These are phyloP conservation scores for Disparrhopalites patrizii DNA, from an alignment of 2,888 invertebrate species.

Conservation along the genomic window DNA sequence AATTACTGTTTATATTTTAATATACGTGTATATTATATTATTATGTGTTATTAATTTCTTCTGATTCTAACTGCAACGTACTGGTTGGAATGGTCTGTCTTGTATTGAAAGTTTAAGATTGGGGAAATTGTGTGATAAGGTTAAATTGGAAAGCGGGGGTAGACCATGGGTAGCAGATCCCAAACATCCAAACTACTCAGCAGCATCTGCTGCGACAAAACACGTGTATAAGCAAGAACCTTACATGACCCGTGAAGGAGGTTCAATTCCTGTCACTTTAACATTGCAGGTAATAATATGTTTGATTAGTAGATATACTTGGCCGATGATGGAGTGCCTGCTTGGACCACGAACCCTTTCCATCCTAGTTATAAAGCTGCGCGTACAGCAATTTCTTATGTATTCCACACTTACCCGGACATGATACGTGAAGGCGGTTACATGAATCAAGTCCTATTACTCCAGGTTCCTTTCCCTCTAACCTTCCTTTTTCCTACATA, in stretches of 20 bases:
- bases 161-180: conserved; percentile 92
- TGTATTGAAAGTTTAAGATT: too few species aligned
- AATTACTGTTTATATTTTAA: too few species aligned
- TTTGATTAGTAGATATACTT: conserved; percentile 30
- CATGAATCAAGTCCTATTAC: conserved; percentile 90
- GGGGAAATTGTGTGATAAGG: conserved; percentile 45
- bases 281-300: conserved; percentile 60
- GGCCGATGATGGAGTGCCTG: conserved; percentile 52
- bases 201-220: conserved; percentile 75
- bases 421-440: conserved; percentile 90
- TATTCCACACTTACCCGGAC: conserved; percentile 87
- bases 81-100: too few species aligned
- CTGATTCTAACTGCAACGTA: too few species aligned
- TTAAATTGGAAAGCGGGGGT: conserved; percentile 66
- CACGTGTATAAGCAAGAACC: conserved; percentile 86
- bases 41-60: too few species aligned
- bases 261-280: conserved; percentile 94
- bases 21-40: too few species aligned
- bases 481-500: conserved; percentile 1
- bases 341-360: conserved; percentile 90
- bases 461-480: conserved; percentile 54
- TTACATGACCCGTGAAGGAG: conserved; percentile 94
- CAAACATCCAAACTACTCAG: conserved; percentile 84
- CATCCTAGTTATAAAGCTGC: conserved; percentile 92
- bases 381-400: conserved; percentile 70